A percentile compares a stretch with the other conserved stretches of the same genome.
phyloP scores from a whole-genome alignment of 2,888 invertebrate genomes.

The Aporophyla lueneburgensis region DNA sequence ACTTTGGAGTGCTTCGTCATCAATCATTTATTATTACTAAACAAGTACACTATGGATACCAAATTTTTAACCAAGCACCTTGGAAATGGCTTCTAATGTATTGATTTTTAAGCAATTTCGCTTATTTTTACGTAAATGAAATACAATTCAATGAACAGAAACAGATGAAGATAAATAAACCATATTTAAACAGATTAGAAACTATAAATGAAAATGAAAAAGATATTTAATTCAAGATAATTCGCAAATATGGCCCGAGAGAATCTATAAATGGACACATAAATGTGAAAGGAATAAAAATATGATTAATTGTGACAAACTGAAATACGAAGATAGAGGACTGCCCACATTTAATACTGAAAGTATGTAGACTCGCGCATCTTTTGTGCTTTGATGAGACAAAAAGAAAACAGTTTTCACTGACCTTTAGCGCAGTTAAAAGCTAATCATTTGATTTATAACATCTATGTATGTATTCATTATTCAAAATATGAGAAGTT shows the following conservation, averaged over 20 bases:
- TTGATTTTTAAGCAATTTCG: conserved; percentile 27
- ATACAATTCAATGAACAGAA: conserved; percentile 7
- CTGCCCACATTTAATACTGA: conserved; percentile 13
- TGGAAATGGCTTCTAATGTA: conserved; percentile 3
- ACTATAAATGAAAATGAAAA: conserved; percentile 3
- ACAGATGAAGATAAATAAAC: conserved; percentile 25
- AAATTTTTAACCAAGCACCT: not conserved
- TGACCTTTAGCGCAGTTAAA: conserved; percentile 42
- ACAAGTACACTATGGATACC: not conserved
- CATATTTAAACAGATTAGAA: conserved; percentile 10
- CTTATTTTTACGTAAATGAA: conserved; percentile 5
- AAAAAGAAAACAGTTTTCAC: conserved; percentile 21
- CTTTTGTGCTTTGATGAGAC: conserved; percentile 33
- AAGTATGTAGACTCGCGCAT: conserved; percentile 25
- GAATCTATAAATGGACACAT: not conserved
- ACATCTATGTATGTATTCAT: conserved; percentile 37
- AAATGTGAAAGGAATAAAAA: not conserved
- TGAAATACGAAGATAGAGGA: conserved; percentile 14
- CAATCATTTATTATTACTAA: not conserved
- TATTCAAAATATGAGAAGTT: conserved; percentile 51
- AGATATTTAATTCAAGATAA: not conserved
- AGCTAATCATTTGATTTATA: conserved; percentile 45
- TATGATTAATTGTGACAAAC: not conserved
- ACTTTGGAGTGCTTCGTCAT: conserved; percentile 15
- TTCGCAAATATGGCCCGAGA: not conserved